Base-by-base conservation (phyloP, 2,113 vertebrate species). In the Piprites chloris region DNA sequence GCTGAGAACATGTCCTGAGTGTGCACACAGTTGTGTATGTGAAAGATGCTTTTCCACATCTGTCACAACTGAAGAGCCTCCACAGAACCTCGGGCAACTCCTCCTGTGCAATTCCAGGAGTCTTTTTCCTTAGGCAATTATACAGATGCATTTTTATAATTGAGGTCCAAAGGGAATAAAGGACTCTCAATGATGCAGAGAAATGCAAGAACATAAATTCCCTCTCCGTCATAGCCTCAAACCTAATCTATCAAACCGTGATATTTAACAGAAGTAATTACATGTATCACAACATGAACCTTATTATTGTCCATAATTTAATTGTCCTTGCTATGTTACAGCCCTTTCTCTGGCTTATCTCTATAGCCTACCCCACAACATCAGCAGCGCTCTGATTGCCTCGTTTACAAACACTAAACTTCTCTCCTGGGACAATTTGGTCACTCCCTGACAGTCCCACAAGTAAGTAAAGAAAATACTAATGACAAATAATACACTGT, bases 181-280 rank as follows among this genome's bases (percentile, higher is more conserved):
- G 96, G 95, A 82, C 69, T 83, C 67, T 89, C 82, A 92, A 9
- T 76, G 88, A 94, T 93, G 87, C 89, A 81, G 68, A 90, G 95
- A 96, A 95, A 72, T 79, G 28, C 81, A 89, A 83, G 95, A 87
- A 94, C 91, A 91, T 94, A 95, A 97, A 96, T 94, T 68, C 46
- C 41, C 55, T 85, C 55, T 75, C 88, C 90, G 87, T 76, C 89
- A 84, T 44, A 85, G 63, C 87, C 89, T 88, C 85, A 93, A 96
- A 95, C n/a, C 62, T 90, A 93, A 93, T 96, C 85, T 50, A 95
- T 97, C 95, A 97, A 85, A 74, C 68, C 68, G 41, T 74, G 79
- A 94, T 95, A 95, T 93, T 97, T 80, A 93, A 91, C 85, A 86
- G n/a, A 95, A 95, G 76, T 83, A 97, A 97, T 97, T 95, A 94